Evolutionary conservation across 2,797 vertebrate genomes (phyloP).

Genomic region (Esox masquinongy): DNA sequence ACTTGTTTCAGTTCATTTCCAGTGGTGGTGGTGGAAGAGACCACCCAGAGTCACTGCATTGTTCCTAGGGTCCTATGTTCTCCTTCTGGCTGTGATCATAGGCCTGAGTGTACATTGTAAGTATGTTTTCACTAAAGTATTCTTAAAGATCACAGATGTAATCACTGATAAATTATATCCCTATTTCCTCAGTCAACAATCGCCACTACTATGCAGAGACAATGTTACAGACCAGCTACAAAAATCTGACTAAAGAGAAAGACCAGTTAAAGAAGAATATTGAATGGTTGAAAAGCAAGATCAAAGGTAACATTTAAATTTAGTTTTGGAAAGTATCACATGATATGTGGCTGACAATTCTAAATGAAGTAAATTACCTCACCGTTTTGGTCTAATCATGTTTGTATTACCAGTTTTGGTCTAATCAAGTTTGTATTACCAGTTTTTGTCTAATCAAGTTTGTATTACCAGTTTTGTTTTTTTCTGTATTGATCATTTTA

Average conservation of each 20-base stretch:
- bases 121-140: not conserved
- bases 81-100: not conserved
- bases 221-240: not conserved
- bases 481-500: too few relatives aligned
- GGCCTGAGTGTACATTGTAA: not conserved
- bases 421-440: too few relatives aligned
- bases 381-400: too few relatives aligned
- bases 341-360: too few relatives aligned
- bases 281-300: too few relatives aligned
- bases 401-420: too few relatives aligned
- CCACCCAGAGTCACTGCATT: not conserved
- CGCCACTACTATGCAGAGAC: not conserved
- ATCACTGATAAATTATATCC: not conserved
- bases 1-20: not conserved
- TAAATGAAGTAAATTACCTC: too few relatives aligned
- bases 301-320: too few relatives aligned
- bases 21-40: not conserved
- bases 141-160: not conserved
- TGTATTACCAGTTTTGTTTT: too few relatives aligned
- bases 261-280: not conserved
- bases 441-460: too few relatives aligned
- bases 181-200: not conserved
- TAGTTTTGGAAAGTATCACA: too few relatives aligned
- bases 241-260: not conserved
- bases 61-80: not conserved